These are phyloP conservation scores for Polyommatus icarus DNA, from an alignment of 2,888 invertebrate species.

Conservation along the genomic window DNA sequence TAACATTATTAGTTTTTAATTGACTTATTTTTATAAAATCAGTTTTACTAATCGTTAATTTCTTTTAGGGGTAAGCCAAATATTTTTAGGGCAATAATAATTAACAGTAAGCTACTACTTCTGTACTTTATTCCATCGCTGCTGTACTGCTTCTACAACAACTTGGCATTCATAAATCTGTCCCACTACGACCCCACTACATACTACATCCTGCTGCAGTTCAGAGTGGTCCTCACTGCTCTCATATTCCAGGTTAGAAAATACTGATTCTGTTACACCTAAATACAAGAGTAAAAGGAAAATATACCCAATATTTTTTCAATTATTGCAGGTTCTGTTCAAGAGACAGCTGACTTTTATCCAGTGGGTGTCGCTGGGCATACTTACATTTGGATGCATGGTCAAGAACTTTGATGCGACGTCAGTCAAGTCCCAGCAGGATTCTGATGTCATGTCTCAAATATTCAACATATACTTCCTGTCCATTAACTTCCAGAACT, in stretches of 20 bases:
- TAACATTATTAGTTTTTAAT: neutral
- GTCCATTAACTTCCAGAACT: constrained; percentile 87
- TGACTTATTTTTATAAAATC: constrained; percentile 39
- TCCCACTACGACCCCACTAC: constrained; percentile 96
- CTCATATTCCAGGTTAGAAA: constrained; percentile 90
- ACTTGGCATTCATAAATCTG: constrained; percentile 94
- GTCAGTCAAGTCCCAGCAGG: constrained; percentile 59
- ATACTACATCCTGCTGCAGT: constrained; percentile 93
- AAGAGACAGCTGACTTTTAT: constrained; percentile 87
- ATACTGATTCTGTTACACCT: neutral
- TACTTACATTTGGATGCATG: constrained; percentile 94
- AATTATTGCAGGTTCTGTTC: constrained; percentile 87
- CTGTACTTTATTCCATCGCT: constrained; percentile 95
- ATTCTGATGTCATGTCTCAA: constrained; percentile 60
- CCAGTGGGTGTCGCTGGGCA: constrained; percentile 94
- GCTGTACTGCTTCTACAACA: constrained; percentile 96
- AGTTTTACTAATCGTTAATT: constrained; percentile 31
- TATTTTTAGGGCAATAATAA: constrained; percentile 78
- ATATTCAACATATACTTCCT: constrained; percentile 81
- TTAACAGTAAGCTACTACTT: constrained; percentile 84
- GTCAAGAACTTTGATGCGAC: constrained; percentile 87
- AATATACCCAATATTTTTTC: neutral
- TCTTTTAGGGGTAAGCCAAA: constrained; percentile 82
- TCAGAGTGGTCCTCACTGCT: constrained; percentile 95
- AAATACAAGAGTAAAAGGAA: neutral